Base-by-base conservation (phyloP, 2,888 invertebrate genomes). In the Drosophila atripex region DNA sequence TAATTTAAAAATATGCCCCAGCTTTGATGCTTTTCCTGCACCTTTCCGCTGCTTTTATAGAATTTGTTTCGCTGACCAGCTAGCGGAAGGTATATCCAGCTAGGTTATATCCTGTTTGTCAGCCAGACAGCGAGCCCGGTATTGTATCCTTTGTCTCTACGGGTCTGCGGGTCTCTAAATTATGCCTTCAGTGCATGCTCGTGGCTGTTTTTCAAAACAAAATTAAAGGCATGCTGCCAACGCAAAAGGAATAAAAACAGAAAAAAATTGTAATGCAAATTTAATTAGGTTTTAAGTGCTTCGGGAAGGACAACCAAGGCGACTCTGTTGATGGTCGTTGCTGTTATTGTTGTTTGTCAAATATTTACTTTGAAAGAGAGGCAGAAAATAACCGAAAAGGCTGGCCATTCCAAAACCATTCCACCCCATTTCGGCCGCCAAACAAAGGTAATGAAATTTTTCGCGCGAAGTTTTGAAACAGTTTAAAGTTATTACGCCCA, bases 281-380 rank as follows among this genome's bases (percentile, higher is more conserved):
- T 85, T 85, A 85, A 85, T 85, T 85, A 85, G 84, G 84, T 85
- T 85, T 85, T 88, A 85, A 85, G 84, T 85, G 84, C 87, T 86
- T 78, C 82, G 80, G 68, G 80, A 71, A 80, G 77, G 77, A 66
- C 80, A 66, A 70, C 70, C 73, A 57, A 73, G 87, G 73, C 78
- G 76, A 52, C 68, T 49, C 2, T 60, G 57, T 11, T 64, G 43
- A 43, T 43, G 43, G 43, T 45, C 30, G 50, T 60, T 66, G 71
- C 64, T 79, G 74, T 59, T 56, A 39, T 14, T 55, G 56, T 32
- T 78, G 51, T 46, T 84, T 84, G 73, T 86, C 84, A 84, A 84
- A 84, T 84, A 84, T 84, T 84, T 84, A 88, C 88, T 80, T 84
- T 88, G 82, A 80, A 74, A 72, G 74, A 72, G 84, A 76, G 63